Percentiles rank a stretch among this genome's conserved stretches.
Evolutionary conservation across 2,888 invertebrate genomes (phyloP).

Genomic region (Dicycla oo): DNA sequence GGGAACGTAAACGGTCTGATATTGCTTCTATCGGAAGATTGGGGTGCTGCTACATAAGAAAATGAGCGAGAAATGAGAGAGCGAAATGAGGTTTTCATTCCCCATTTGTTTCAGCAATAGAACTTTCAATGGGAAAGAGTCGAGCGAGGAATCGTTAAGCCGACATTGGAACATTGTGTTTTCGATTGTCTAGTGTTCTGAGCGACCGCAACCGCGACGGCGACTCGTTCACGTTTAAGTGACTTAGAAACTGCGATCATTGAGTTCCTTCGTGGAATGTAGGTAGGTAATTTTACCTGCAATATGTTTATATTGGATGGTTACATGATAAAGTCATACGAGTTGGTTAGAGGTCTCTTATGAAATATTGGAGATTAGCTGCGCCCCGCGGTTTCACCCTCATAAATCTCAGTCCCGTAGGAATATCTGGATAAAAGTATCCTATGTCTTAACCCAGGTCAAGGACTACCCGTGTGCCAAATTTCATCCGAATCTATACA

Average conservation of each 20-base stretch:
- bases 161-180: conserved; percentile 28
- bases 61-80: conserved; percentile 56
- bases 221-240: conserved; percentile 74
- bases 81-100: conserved; percentile 48
- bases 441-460: no score
- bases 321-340: conserved; percentile 48
- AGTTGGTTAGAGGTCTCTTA: conserved; percentile 32
- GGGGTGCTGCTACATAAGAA: conserved; percentile 65
- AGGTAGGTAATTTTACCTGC: conserved; percentile 54
- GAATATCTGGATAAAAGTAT: no score
- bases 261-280: conserved; percentile 67
- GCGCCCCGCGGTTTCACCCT: no score
- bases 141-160: conserved; percentile 23
- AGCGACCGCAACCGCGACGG: conserved; percentile 40
- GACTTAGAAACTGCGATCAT: conserved; percentile 81
- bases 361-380: conserved; percentile 26
- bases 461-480: no score
- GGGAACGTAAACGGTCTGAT: conserved; percentile 80
- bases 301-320: conserved; percentile 62
- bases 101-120: conserved; percentile 33
- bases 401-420: no score
- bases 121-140: conserved; percentile 40
- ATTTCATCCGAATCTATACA: no score
- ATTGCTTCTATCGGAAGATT: conserved; percentile 83
- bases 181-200: conserved; percentile 33